Percentiles rank a stretch among this genome's conserved stretches.
phyloP scores from a whole-genome alignment of 2,113 vertebrate species.

The Lasiurus cinereus region DNA sequence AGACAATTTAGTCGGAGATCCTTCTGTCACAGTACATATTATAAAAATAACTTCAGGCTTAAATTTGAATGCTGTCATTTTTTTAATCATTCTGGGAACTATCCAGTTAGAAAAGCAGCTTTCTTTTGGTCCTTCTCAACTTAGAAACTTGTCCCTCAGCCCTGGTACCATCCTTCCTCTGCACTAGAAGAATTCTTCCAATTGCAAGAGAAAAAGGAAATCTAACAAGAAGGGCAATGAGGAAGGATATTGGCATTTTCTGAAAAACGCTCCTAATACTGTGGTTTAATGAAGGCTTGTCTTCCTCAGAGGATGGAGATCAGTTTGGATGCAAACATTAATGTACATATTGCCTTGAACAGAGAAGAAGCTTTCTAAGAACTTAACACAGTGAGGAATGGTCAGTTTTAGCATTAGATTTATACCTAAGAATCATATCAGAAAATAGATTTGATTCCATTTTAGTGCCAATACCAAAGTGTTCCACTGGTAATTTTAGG shows the following conservation, averaged over 20 bases:
- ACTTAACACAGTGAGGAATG: not conserved
- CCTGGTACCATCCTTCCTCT: not conserved
- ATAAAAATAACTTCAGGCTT: conserved; percentile 49
- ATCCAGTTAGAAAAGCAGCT: conserved; percentile 14
- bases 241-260: conserved; percentile 36
- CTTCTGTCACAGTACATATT: not conserved
- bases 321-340: not conserved
- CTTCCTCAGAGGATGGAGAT: not conserved
- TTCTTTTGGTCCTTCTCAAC: not conserved
- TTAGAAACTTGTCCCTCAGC: conserved; percentile 12
- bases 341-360: not conserved
- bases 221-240: not conserved
- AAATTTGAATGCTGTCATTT: conserved; percentile 51
- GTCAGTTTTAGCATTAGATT: conserved; percentile 31
- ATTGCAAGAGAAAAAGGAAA: not conserved
- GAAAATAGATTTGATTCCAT: not conserved
- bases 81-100: not conserved
- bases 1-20: not conserved
- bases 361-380: conserved; percentile 39
- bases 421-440: conserved; percentile 6
- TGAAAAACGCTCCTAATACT: not conserved
- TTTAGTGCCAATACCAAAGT: not conserved
- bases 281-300: not conserved
- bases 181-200: conserved; percentile 1
- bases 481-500: not conserved